phyloP scores from a whole-genome alignment of 2,797 vertebrate species.

The Kryptopterus vitreolus region DNA sequence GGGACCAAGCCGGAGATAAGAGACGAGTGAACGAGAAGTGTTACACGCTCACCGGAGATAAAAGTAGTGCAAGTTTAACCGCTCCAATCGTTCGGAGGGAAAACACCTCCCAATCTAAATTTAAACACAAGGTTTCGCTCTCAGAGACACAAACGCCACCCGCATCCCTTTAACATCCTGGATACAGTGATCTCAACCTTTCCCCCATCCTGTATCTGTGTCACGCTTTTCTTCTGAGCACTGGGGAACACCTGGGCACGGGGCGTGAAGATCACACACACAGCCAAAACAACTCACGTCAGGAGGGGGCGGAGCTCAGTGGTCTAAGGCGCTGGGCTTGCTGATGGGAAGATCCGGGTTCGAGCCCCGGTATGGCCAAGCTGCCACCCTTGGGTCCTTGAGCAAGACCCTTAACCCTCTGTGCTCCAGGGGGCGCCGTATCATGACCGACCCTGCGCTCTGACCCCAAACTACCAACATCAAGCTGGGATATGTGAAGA shows the following conservation, averaged over 20 bases:
- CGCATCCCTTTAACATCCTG: conserved; percentile 36
- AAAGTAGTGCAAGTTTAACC: not conserved
- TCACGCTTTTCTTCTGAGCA: conserved; percentile 61
- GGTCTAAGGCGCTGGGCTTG: no score
- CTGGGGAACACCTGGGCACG: conserved; percentile 59
- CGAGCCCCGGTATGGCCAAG: no score
- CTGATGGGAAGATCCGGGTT: no score
- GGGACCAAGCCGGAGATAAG: conserved; percentile 46
- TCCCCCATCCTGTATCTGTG: conserved; percentile 31
- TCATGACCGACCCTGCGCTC: no score
- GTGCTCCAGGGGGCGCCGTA: no score
- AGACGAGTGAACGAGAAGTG: conserved; percentile 35
- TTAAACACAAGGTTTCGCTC: not conserved
- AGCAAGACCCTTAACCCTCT: no score
- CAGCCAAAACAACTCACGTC: no score
- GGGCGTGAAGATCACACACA: conserved; percentile 41
- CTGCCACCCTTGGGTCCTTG: no score
- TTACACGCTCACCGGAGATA: no score
- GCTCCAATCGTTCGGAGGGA: not conserved
- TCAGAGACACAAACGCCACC: not conserved
- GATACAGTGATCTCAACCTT: conserved; percentile 26
- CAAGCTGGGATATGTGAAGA: no score
- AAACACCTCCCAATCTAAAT: not conserved
- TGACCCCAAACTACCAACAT: no score
- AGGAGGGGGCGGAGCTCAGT: no score